Evolutionary conservation across 2,888 invertebrate species (phyloP), one percentile per base, ranked within the genome.

Genomic region (Xylophagus ater): DNA sequence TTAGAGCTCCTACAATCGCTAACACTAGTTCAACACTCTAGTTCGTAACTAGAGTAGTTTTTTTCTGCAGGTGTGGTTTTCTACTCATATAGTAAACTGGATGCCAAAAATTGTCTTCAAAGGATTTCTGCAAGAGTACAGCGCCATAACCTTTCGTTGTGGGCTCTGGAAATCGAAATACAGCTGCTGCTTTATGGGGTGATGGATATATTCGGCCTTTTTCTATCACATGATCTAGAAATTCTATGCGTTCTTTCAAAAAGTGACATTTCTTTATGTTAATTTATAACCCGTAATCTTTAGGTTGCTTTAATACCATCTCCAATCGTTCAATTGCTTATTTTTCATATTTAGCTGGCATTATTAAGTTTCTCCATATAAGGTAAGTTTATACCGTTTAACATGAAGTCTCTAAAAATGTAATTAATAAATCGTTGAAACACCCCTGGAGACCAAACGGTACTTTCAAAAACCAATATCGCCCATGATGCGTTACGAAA

Each of bases 361-460:
- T 20, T 4, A 23, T 33, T n/a, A n/a, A n/a, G n/a, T n/a, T n/a
- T n/a, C n/a, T n/a, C n/a, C n/a, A n/a, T n/a, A n/a, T n/a, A n/a
- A n/a, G 14, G 10, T 9, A 29, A 2, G 2, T 9, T 7, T 5
- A 12, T 29, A 2, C 13, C 13, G 8, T 29, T 2, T 3, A 14
- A 6, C 2, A 15, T 29, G 2, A 29, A 15, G 15, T 3, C 19
- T 2, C 2, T 9, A 4, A 29, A 29, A 8, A 29, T 29, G 2
- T 3, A 34, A 10, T 51, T 52, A 4, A 54, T 41, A 26, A 47
- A 44, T 8, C 49, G 43, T 29, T 58, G 54, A 31, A 57, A 56
- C 1, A 52, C 49, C 2, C 50, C 40, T 2, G 54, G 54, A 63
- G 37, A 4, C 63, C 64, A 51, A 65, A 66, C 1, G 62, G 64